Conservation (phyloP, 2,888 invertebrate genomes). For the Sesamia inferens region DNA sequence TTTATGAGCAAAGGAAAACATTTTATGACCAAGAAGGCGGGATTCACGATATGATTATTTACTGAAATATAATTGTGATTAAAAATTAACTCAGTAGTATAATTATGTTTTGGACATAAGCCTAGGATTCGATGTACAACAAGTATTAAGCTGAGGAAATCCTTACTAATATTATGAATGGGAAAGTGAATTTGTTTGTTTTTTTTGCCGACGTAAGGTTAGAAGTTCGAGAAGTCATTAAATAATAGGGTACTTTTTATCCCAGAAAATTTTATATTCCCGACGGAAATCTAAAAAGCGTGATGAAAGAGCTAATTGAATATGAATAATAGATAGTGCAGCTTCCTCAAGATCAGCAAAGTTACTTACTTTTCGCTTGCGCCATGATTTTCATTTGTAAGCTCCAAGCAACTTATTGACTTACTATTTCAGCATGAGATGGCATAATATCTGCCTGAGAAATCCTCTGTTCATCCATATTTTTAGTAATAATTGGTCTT, state of each 20-base stretch:
- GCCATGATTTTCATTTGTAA: neutral
- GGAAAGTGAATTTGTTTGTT: too few relatives aligned
- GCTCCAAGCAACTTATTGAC: neutral
- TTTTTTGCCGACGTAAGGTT: too few relatives aligned
- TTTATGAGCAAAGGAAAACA: neutral
- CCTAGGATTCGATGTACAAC: neutral
- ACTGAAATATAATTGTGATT: neutral
- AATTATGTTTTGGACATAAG: neutral
- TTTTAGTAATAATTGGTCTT: neutral
- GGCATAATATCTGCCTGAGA: neutral
- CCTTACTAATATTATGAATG: too few relatives aligned
- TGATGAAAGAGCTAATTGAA: neutral
- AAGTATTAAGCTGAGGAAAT: neutral
- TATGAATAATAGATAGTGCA: slow-evolving; percentile 15
- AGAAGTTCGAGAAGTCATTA: too few relatives aligned
- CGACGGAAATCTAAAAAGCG: too few relatives aligned
- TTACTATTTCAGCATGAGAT: slow-evolving; percentile 6
- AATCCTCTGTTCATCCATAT: neutral
- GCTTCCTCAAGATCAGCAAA: slow-evolving; percentile 23
- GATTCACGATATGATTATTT: neutral
- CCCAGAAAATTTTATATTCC: too few relatives aligned
- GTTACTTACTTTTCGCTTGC: slow-evolving; percentile 1
- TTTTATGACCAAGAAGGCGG: neutral
- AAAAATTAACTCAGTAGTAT: neutral
- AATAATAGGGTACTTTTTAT: too few relatives aligned